Evolutionary conservation across 2,113 vertebrate genomes (phyloP), one percentile per base, ranked within the genome.

Genomic region (Callocephalon fimbriatum): DNA sequence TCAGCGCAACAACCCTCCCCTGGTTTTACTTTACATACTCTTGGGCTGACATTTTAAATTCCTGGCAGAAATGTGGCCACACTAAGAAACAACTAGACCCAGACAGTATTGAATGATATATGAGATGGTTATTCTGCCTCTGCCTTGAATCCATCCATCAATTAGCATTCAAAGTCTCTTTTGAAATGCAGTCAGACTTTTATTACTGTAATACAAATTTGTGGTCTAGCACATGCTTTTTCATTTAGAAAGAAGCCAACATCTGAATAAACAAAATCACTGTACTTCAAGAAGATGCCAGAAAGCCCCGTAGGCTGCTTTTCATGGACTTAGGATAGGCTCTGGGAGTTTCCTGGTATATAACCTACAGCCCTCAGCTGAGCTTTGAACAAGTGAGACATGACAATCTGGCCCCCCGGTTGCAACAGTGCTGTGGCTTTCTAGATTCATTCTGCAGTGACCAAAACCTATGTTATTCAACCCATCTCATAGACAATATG

Each of bases 41-140:
- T 65, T 40, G 47, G 68, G 93, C 29, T 97, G 85, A 96, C 78
- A 95, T 97, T 97, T 90, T 47, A 95, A 92, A 97, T 97, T 97
- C 80, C 84, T 94, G 85, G 96, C 91, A 97, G 95, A 97, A 96
- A 95, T 95, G 58, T 87, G 96, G 72, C 81, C 93, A 83, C 96
- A 70, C 77, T 96, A 80, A 96, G 97, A 97, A 97, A 90, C 4
- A 40, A 35, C 84, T 94, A 97, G 92, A 95, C 88, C 77, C 90
- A 97, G 96, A 95, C 94, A 95, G 97, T 97, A 95, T 81, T 98
- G 97, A 98, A 97, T 98, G 97, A 97, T 96, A 97, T 92, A 98
- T 93, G 94, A 98, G 90, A 96, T 90, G 95, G 86, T 97, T 97
- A 89, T 95, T 96, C 70, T 97, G 97, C 96, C 92, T 97, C 91